A percentile compares a stretch with the other conserved stretches of the same genome.
Evolutionary conservation across 2,797 vertebrate species (phyloP).

Genomic region (Capromys pilorides): DNA sequence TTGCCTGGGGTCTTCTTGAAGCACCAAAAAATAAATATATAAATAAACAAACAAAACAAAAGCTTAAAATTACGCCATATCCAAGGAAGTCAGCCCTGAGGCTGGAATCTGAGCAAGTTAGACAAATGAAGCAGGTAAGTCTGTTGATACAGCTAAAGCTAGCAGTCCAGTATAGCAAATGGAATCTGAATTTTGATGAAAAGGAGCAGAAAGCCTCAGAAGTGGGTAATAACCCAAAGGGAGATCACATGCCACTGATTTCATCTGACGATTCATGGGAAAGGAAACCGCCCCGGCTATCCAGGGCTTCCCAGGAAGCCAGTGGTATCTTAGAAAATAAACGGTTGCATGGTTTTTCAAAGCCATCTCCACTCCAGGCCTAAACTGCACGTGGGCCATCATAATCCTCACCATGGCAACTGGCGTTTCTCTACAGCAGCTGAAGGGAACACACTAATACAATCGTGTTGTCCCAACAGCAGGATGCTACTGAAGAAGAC

Average conservation of each 20-base stretch:
- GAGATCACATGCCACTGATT: neutral
- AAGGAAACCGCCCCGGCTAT: neutral
- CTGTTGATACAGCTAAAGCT: neutral
- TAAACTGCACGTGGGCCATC: neutral
- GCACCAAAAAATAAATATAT: neutral
- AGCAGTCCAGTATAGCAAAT: neutral
- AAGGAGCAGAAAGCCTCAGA: neutral
- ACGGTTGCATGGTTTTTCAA: conserved; percentile 65
- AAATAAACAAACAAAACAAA: neutral
- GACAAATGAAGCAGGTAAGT: neutral
- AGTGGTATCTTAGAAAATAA: conserved; percentile 36
- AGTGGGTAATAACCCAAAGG: conserved; percentile 16
- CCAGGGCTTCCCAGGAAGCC: neutral
- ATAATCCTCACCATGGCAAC: conserved; percentile 57
- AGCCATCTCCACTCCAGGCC: neutral
- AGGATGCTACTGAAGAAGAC: neutral
- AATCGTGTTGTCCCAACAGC: neutral
- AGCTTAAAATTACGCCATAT: neutral
- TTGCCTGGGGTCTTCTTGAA: too few relatives aligned
- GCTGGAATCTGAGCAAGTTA: neutral
- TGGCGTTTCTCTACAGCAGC: neutral
- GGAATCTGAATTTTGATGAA: neutral
- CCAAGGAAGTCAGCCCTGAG: neutral
- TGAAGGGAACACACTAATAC: neutral
- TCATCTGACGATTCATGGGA: neutral